Percentiles rank a stretch among this genome's conserved stretches.
phyloP scores from a whole-genome alignment of 2,113 vertebrate species.

The Tragelaphus imberbis region DNA sequence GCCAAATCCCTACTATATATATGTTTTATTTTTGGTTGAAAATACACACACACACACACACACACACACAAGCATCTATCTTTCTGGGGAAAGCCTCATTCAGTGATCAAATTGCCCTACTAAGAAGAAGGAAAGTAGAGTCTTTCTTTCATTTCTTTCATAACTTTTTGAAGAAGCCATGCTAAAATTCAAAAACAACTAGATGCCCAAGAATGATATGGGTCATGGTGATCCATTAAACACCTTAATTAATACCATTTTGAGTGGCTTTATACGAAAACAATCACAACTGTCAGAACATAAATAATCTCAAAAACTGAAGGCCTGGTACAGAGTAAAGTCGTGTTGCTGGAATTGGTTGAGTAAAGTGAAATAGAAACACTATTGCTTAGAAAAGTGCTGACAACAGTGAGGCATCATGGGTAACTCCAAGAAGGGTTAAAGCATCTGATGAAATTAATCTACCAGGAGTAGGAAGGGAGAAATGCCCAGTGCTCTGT shows the following conservation, averaged over 20 bases:
- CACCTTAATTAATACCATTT: background rate
- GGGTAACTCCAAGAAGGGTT: background rate
- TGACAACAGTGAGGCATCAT: background rate
- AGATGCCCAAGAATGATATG: background rate
- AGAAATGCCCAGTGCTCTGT: background rate
- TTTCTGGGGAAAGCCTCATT: background rate
- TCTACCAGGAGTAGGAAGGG: background rate
- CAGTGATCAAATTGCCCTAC: background rate
- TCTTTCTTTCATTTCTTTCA: background rate
- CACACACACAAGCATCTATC: background rate
- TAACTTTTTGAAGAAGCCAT: background rate
- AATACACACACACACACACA: background rate
- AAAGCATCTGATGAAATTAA: background rate
- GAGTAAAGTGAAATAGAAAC: background rate
- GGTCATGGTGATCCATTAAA: background rate
- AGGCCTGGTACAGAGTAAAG: background rate
- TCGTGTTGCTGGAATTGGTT: accelerated
- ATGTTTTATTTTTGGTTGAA: background rate
- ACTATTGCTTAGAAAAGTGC: background rate
- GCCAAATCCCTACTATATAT: background rate
- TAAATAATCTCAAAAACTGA: background rate
- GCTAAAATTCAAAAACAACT: background rate
- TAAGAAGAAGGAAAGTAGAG: background rate
- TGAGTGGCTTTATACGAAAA: background rate
- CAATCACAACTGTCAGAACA: background rate